Percentiles rank a stretch among this genome's conserved stretches.
Evolutionary conservation across 2,888 invertebrate species (phyloP).

Genomic region (Cryptosula pallasiana): DNA sequence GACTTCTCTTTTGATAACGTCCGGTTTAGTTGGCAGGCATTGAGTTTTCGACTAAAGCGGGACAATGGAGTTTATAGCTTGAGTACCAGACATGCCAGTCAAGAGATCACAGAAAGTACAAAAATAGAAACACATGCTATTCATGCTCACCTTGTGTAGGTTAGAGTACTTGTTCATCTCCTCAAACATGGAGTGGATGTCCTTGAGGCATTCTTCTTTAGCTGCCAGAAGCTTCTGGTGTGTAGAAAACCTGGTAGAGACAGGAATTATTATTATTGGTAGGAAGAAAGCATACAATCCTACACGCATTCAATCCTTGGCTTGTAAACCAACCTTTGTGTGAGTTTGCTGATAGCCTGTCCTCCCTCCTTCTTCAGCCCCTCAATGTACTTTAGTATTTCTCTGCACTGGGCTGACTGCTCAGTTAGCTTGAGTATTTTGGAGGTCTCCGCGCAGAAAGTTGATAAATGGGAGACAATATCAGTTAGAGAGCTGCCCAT

Average conservation of each 20-base stretch:
- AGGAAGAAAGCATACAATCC: no score
- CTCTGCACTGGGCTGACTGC: neutral
- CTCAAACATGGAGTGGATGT: slow-evolving; percentile 6
- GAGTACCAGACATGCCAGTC: no score
- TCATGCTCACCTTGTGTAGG: neutral
- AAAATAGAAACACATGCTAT: no score
- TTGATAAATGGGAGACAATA: neutral
- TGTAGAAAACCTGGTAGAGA: slow-evolving; percentile 1
- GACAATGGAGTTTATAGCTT: no score
- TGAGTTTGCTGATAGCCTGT: slow-evolving; percentile 1
- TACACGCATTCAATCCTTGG: no score
- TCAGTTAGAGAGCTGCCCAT: neutral
- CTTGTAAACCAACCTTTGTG: neutral
- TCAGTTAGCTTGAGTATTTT: neutral
- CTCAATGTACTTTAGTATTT: slow-evolving; percentile 16
- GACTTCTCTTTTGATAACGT: no score
- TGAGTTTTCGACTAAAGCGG: no score
- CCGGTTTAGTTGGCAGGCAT: no score
- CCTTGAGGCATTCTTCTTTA: slow-evolving; percentile 13
- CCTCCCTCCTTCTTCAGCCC: slow-evolving; percentile 20
- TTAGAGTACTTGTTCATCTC: neutral
- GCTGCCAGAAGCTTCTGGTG: neutral
- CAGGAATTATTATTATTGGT: no score
- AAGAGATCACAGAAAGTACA: no score
- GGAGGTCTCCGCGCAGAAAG: neutral